phyloP scores from a whole-genome alignment of 2,113 vertebrate species.

The Psammodynastes pulverulentus region DNA sequence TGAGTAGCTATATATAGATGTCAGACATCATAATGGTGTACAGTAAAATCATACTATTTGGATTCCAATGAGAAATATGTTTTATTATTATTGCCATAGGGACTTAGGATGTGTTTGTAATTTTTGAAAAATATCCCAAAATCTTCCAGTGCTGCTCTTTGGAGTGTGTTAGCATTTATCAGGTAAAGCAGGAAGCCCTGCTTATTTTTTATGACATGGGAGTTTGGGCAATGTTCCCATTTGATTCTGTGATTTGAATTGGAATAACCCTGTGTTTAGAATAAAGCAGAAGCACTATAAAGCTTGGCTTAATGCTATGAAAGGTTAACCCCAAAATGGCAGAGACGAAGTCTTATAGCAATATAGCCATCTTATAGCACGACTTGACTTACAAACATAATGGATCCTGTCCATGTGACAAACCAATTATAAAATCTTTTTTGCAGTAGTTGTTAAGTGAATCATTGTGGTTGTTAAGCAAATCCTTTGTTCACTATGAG shows the following conservation, averaged over 20 bases:
- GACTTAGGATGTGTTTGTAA: neutral
- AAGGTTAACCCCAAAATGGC: neutral
- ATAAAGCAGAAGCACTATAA: neutral
- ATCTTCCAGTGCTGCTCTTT: neutral
- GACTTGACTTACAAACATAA: neutral
- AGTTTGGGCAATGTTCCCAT: neutral
- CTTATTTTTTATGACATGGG: neutral
- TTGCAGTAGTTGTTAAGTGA: neutral
- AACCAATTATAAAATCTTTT: neutral
- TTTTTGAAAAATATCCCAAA: neutral
- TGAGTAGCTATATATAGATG: neutral
- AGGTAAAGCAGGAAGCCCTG: neutral
- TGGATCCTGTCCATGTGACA: neutral
- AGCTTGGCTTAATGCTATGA: neutral
- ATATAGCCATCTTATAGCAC: neutral
- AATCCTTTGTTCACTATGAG: neutral
- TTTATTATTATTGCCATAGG: neutral
- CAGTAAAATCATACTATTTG: neutral
- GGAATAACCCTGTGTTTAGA: neutral
- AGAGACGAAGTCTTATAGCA: neutral
- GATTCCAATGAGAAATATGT: neutral
- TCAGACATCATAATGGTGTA: neutral
- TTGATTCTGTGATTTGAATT: neutral
- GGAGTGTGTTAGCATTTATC: neutral
- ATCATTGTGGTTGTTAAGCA: neutral